Base-by-base conservation (phyloP, 2,888 invertebrate genomes). In the Acanthosepion esculentum region DNA sequence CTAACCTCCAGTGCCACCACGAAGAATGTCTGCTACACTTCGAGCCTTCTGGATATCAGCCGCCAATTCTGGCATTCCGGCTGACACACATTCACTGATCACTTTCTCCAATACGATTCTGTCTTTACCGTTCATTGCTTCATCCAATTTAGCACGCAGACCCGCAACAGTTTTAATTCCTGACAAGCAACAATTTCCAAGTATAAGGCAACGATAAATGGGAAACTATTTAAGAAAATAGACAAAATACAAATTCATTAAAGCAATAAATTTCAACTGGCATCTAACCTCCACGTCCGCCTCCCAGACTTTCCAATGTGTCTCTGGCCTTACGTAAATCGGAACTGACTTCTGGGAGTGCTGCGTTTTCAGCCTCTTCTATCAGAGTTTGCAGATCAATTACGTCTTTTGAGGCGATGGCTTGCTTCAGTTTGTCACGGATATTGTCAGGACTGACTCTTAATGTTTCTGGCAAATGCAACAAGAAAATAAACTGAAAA, bases 281-380 rank as follows among this genome's bases (percentile, higher is more conserved):
- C 18, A 78, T 92, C 92, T 92, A 92, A 92, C 92, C 92, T 92
- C 92, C 92, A 15, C 29, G 50, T 48, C 50, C 92, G 10, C 92
- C 92, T 48, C 92, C 48, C 10, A 92, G 26, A 41, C 23, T 20
- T 48, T 92, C 33, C 3, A 92, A 26, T 1, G 92, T 48, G 29
- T 48, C 92, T 92, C 92, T 92, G 12, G 92, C 92, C 29, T 92
- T 92, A n/a, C 92, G 50, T 48, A 92, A 48, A 41, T 48, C 92
- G 10, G 48, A 48, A 7, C 48, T 29, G 10, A 92, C 12, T 50
- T 92, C 92, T 92, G 92, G 92, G 20, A 48, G 33, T 12, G 48
- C 92, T 41, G 92, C 92, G 5, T 48, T 10, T 48, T 92, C 92
- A 23, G 48, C 48, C 29, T 48, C 92, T 48, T 48, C 50, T n/a